A percentile compares a stretch with the other conserved stretches of the same genome.
phyloP scores from a whole-genome alignment of 2,797 vertebrate genomes.

The Manis javanica region DNA sequence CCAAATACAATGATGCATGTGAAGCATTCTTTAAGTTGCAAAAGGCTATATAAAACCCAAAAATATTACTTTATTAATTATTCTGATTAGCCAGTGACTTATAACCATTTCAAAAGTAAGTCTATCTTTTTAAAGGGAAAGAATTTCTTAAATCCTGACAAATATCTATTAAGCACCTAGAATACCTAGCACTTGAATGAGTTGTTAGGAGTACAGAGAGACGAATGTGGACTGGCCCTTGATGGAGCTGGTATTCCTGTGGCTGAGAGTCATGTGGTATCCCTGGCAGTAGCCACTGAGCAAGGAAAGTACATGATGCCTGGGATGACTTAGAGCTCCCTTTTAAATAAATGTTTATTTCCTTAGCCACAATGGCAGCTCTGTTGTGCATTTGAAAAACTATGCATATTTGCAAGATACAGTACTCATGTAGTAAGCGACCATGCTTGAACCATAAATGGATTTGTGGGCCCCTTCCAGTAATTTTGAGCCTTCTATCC shows the following conservation, averaged over 20 bases:
- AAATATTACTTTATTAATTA: not conserved
- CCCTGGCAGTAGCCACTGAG: not conserved
- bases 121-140: conserved; percentile 3
- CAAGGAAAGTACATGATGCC: not conserved
- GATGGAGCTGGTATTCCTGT: not conserved
- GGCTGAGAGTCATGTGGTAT: not conserved
- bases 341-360: not conserved
- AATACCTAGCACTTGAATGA: not conserved
- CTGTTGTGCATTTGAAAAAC: not conserved
- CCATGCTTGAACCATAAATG: not conserved
- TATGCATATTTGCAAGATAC: not conserved
- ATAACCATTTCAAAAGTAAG: not conserved
- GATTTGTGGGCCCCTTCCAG: not conserved
- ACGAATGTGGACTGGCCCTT: not conserved
- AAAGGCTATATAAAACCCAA: not conserved
- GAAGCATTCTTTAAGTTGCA: not conserved
- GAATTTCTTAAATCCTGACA: not conserved
- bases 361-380: not conserved
- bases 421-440: not conserved
- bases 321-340: not conserved
- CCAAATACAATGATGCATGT: not conserved
- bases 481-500: not conserved
- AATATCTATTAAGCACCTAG: not conserved
- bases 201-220: not conserved
- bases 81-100: not conserved